A percentile compares a stretch with the other conserved stretches of the same genome.
Evolutionary conservation across 1,140 invertebrate genomes (phyloP).

Genomic region (Apis dorsata): DNA sequence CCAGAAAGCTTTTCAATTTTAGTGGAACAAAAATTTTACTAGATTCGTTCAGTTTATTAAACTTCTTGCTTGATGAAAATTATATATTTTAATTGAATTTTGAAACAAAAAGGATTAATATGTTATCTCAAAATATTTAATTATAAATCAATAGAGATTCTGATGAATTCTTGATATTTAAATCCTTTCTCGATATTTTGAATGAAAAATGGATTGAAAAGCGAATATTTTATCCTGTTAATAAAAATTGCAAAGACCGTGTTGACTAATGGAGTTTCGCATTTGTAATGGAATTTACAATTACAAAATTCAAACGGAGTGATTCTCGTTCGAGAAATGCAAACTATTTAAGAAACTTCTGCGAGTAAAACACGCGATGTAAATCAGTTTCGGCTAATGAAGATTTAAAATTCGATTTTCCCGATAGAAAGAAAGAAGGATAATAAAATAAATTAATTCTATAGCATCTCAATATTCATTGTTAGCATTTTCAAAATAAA

Average conservation of each 20-base stretch:
- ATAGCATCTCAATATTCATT: not conserved
- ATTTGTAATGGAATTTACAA: not conserved
- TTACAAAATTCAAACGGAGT: not conserved
- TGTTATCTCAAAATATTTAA: not conserved
- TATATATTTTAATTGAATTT: not conserved
- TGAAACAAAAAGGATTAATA: not conserved
- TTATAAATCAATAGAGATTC: not conserved
- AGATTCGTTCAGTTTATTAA: not conserved
- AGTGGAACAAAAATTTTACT: too few relatives aligned
- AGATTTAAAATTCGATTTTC: not conserved
- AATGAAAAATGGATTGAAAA: not conserved
- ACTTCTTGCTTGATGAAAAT: not conserved
- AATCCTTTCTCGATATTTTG: not conserved
- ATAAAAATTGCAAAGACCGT: not conserved
- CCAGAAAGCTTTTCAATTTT: too few relatives aligned
- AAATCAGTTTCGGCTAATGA: not conserved
- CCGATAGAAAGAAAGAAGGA: too few relatives aligned
- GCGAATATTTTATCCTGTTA: not conserved
- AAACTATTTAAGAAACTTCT: not conserved
- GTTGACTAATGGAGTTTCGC: not conserved
- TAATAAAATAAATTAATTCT: too few relatives aligned
- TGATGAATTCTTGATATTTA: not conserved
- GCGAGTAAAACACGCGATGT: not conserved
- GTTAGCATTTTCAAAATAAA: not conserved
- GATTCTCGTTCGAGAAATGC: too few relatives aligned